Percentiles rank a stretch among this genome's conserved stretches.
Evolutionary conservation across 37 sponge, comb jelly and placozoan species (phyloP).

Genomic region (Axinella damicornis): DNA sequence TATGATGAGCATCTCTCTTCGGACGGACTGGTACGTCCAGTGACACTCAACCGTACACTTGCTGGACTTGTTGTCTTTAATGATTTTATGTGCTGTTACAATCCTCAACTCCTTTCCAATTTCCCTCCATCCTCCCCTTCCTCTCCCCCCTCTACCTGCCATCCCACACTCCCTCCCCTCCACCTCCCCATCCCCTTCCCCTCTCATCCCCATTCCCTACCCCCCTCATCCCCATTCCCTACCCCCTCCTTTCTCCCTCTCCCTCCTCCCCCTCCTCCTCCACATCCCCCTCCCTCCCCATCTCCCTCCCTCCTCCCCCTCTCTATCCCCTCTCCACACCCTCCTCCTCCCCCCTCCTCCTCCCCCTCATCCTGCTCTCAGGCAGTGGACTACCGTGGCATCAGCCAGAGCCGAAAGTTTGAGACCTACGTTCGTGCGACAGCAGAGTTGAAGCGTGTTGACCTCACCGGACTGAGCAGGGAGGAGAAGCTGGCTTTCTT

Average conservation of each 20-base stretch:
- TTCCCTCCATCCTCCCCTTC: too few relatives aligned
- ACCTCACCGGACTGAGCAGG: conserved; percentile 49
- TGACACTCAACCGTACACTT: neutral
- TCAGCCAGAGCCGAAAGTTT: conserved; percentile 88
- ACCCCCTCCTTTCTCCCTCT: neutral
- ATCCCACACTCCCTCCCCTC: too few relatives aligned
- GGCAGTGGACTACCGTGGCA: conserved; percentile 89
- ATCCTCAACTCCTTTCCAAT: too few relatives aligned
- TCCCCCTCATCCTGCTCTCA: neutral
- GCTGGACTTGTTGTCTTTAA: too few relatives aligned
- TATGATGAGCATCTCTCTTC: conserved; percentile 76
- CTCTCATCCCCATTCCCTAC: neutral
- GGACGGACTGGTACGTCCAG: conserved; percentile 75
- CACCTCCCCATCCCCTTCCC: neutral
- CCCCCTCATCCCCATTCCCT: neutral
- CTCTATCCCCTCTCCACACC: too few relatives aligned
- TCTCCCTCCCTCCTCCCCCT: neutral
- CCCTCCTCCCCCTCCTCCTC: neutral
- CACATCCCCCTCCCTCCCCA: neutral
- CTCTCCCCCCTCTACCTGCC: too few relatives aligned
- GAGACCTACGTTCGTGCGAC: conserved; percentile 85
- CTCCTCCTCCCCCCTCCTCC: too few relatives aligned
- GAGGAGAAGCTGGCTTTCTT: conserved; percentile 91
- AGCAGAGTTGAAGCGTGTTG: conserved; percentile 91
- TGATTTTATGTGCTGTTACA: too few relatives aligned